These are phyloP conservation scores for Petrolisthes manimaculis DNA, from an alignment of 2,888 invertebrate species.

Conservation along the genomic window DNA sequence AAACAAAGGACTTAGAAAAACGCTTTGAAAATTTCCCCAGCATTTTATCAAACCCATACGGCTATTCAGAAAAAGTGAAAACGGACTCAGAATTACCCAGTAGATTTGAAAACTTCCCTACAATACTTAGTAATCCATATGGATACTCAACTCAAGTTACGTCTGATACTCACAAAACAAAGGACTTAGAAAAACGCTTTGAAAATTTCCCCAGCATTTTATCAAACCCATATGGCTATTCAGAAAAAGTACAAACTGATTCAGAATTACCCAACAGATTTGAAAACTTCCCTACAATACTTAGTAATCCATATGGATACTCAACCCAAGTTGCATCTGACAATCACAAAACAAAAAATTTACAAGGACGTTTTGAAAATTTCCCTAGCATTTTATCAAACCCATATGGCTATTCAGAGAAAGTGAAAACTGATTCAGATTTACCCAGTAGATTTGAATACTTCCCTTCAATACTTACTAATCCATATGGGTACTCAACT, in stretches of 20 bases:
- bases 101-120: background rate
- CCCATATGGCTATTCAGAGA: background rate
- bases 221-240: slow-evolving; percentile 19
- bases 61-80: slow-evolving; percentile 1
- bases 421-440: background rate
- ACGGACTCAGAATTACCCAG: background rate
- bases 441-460: too few relatives aligned
- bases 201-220: background rate
- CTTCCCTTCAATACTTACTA: too few relatives aligned
- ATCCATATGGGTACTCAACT: too few relatives aligned
- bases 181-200: background rate
- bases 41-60: background rate
- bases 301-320: slow-evolving; percentile 23
- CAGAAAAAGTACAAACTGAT: background rate
- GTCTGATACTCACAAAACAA: too few relatives aligned
- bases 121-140: too few relatives aligned
- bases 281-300: background rate
- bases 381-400: too few relatives aligned
- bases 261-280: too few relatives aligned
- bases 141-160: background rate
- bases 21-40: background rate
- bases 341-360: too few relatives aligned
- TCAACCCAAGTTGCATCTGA: background rate
- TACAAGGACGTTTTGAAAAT: too few relatives aligned
- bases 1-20: too few relatives aligned